phyloP scores from a whole-genome alignment of 2,888 invertebrate species.

The Amphipyra berbera region DNA sequence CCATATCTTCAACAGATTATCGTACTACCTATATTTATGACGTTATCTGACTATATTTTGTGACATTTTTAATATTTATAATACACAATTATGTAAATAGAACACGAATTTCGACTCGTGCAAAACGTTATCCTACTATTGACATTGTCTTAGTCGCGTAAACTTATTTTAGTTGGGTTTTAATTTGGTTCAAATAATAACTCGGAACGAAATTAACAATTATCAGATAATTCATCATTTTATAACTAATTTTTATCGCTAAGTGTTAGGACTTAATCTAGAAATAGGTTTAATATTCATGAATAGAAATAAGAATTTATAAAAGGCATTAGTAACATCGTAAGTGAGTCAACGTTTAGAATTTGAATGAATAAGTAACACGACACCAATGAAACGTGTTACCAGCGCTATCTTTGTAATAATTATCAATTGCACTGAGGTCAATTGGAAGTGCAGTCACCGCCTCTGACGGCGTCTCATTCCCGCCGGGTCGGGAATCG shows the following conservation, averaged over 20 bases:
- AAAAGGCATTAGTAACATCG: background rate
- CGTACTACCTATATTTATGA: too few relatives aligned
- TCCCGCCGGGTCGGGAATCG: background rate
- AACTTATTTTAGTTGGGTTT: constrained; percentile 9
- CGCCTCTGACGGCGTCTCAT: too few relatives aligned
- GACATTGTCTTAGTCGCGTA: constrained; percentile 42
- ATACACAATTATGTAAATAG: constrained; percentile 29
- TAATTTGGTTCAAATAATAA: constrained; percentile 6
- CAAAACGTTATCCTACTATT: constrained; percentile 7
- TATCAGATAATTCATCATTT: background rate
- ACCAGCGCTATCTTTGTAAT: too few relatives aligned
- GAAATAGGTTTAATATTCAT: background rate
- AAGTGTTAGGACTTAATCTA: background rate
- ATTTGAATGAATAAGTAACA: constrained; percentile 1
- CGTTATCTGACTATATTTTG: too few relatives aligned
- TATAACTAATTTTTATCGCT: background rate
- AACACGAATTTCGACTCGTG: constrained; percentile 1
- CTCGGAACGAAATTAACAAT: constrained; percentile 12
- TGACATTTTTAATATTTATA: constrained; percentile 9
- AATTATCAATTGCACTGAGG: background rate
- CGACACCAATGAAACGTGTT: background rate
- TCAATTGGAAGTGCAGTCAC: constrained; percentile 10
- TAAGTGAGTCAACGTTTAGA: constrained; percentile 9
- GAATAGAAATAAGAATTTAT: constrained; percentile 2
- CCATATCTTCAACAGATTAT: too few relatives aligned